Base-by-base conservation (phyloP, 2,113 vertebrate species). In the Lates calcarifer region DNA sequence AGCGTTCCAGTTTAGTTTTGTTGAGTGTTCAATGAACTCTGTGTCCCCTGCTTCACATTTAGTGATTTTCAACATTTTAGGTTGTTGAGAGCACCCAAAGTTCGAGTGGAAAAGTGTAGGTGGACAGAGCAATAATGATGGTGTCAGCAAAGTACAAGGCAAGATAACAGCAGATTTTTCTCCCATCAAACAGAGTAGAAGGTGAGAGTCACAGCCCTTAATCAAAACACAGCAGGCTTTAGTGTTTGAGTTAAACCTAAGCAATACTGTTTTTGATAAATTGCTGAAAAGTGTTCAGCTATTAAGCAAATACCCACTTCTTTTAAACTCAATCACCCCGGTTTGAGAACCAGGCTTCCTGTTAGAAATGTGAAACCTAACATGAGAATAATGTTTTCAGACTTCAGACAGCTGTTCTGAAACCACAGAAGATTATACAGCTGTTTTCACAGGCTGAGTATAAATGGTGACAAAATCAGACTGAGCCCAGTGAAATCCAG, bases 401-500 rank as follows among this genome's bases (percentile, higher is more conserved):
- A 10, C 22, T 51, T n/a, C 3, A 51, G 49, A 51, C 20, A 51
- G 49, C 8, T 51, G 8, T 22, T 51, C 18, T 22, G 22, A 22
- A 49, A 20, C 18, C 18, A 49, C 43, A 47, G 17, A 45, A 45
- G 4, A 14, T 17, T 22, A 11, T 11, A 9, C 51, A 53, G 13
- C n/a, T 24, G n/a, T 53, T 53, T 24, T 53, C 51, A 24, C n/a
- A 22, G 47, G 47, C 22, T 51, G 49, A 53, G 10, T 15, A 56
- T 26, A 26, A 55, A 51, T 51, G 47, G 39, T 2, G 17, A 67
- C 10, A 65, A 71, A 33, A 5, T 24, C 20, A 71, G 15, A 61
- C 7, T 28, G 37, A 84, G 29, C 9, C 43, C 67, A 68, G 58
- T 81, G 9, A 70, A 85, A 57, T 74, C 24, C 33, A 86, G 78